These are phyloP conservation scores for Sebastes kiyomatsui DNA, from an alignment of 2,797 vertebrate genomes.

Conservation along the genomic window DNA sequence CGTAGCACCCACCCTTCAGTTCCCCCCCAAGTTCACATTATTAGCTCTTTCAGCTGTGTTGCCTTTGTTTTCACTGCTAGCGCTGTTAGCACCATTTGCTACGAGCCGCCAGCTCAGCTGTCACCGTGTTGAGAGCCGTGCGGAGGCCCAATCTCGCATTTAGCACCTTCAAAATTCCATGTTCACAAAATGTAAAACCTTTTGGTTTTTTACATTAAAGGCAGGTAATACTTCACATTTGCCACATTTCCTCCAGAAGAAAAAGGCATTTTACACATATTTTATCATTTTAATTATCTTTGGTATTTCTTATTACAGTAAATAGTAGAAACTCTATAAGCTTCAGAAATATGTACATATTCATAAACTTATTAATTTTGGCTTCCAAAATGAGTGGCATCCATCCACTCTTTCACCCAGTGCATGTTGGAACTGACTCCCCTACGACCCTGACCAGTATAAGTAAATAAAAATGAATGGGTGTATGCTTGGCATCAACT, in stretches of 20 bases:
- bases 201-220: not conserved
- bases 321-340: not conserved
- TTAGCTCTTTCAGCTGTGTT: too few species aligned
- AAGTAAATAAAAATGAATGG: not conserved
- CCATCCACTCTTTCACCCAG: not conserved
- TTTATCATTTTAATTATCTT: not conserved
- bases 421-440: not conserved
- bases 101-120: too few species aligned
- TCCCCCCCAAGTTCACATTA: too few species aligned
- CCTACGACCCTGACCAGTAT: not conserved
- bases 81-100: too few species aligned
- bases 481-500: not conserved
- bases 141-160: too few species aligned
- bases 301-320: not conserved
- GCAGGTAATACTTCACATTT: not conserved
- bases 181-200: not conserved
- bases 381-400: not conserved
- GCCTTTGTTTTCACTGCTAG: too few species aligned
- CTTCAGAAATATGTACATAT: not conserved
- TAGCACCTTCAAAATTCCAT: not conserved
- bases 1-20: too few species aligned
- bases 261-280: not conserved
- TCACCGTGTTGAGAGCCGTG: accelerated
- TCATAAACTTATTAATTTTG: not conserved
- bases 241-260: too few species aligned